Conservation (phyloP, 2,888 invertebrate genomes). For the Drosophila mayaguana region DNA sequence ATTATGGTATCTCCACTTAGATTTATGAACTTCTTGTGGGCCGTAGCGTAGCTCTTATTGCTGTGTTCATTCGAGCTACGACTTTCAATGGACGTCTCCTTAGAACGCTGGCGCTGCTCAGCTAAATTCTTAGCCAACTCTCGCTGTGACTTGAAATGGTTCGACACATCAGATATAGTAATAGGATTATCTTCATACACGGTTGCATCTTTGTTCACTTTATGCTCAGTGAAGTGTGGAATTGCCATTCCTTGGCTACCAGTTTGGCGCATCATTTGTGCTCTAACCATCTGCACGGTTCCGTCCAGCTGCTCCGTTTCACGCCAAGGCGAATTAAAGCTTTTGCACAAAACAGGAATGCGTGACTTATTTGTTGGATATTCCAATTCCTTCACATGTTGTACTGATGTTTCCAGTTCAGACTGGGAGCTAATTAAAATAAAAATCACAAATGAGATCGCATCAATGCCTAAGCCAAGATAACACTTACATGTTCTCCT, state of each 20-base stretch:
- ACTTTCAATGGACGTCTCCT: conserved; percentile 25
- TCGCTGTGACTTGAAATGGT: conserved; percentile 52
- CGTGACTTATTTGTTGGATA: conserved; percentile 16
- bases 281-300: conserved; percentile 46
- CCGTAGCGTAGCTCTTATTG: conserved; percentile 33
- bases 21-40: conserved; percentile 45
- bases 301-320: conserved; percentile 31
- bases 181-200: conserved; percentile 67
- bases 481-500: conserved; percentile 30
- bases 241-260: conserved; percentile 12
- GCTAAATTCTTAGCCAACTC: not conserved
- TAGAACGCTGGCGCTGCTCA: not conserved
- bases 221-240: conserved; percentile 2
- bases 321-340: conserved; percentile 15
- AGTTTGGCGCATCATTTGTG: conserved; percentile 29
- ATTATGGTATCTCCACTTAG: conserved; percentile 59
- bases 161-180: conserved; percentile 75
- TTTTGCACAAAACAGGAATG: conserved; percentile 36
- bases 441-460: not conserved
- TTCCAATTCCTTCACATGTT: not conserved
- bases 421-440: conserved; percentile 8
- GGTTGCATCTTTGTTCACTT: not conserved
- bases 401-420: not conserved
- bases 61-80: conserved; percentile 46
- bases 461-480: not conserved